These are phyloP conservation scores for Rhingia rostrata DNA, from an alignment of 2,888 invertebrate genomes.

Conservation along the genomic window DNA sequence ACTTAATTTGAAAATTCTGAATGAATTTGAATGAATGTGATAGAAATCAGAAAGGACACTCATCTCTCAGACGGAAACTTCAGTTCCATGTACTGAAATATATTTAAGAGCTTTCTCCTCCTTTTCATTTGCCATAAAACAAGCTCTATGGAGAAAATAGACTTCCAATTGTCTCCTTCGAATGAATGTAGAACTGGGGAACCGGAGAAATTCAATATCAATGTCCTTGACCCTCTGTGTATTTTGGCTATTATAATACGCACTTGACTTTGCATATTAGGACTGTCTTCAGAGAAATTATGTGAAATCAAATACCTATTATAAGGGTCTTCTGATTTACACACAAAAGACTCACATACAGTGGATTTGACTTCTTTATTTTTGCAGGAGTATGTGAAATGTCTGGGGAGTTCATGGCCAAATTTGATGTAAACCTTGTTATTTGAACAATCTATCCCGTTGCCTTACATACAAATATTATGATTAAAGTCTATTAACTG, in stretches of 20 bases:
- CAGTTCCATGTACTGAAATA: neutral
- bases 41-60: no score
- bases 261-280: neutral
- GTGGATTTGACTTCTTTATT: no score
- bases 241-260: conserved; percentile 3
- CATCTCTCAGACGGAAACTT: neutral
- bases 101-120: neutral
- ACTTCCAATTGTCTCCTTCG: conserved; percentile 5
- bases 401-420: no score
- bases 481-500: no score
- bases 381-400: no score
- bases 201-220: neutral
- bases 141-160: neutral
- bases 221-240: conserved; percentile 50
- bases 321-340: neutral
- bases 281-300: neutral
- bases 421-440: no score
- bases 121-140: conserved; percentile 17
- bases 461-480: no score
- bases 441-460: no score
- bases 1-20: no score
- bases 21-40: no score
- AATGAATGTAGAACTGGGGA: conserved; percentile 4
- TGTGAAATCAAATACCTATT: conserved; percentile 13
- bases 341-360: neutral